phyloP scores from a whole-genome alignment of 1,140 invertebrate genomes.

The Anadara kagoshimensis region DNA sequence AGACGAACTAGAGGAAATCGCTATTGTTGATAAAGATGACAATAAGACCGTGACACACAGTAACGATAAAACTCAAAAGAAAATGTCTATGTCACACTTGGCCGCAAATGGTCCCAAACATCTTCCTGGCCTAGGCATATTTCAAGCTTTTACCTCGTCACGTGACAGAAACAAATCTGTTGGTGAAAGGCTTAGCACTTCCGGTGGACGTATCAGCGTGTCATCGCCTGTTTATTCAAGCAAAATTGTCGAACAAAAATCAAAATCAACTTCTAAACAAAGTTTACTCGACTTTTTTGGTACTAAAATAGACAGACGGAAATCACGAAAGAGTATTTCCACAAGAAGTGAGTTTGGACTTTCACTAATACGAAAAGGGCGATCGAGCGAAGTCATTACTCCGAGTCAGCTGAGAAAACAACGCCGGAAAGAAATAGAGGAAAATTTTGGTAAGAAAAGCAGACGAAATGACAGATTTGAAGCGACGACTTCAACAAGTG shows the following conservation, averaged over 20 bases:
- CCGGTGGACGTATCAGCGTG: constrained; percentile 67
- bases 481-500: constrained; percentile 59
- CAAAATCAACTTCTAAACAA: constrained; percentile 77
- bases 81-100: constrained; percentile 32
- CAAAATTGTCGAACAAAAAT: constrained; percentile 64
- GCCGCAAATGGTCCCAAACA: constrained; percentile 80
- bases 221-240: constrained; percentile 67
- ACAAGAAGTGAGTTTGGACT: constrained; percentile 55
- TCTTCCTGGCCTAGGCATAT: constrained; percentile 74
- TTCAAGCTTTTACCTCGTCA: constrained; percentile 66
- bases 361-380: constrained; percentile 69
- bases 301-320: constrained; percentile 77
- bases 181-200: constrained; percentile 66
- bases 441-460: constrained; percentile 70
- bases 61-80: constrained; percentile 32
- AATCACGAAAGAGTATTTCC: constrained; percentile 68
- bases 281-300: constrained; percentile 81
- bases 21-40: constrained; percentile 79
- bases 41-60: constrained; percentile 84
- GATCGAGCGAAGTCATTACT: constrained; percentile 63
- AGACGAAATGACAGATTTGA: constrained; percentile 60
- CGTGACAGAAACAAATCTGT: constrained; percentile 73
- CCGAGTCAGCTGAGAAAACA: constrained; percentile 65
- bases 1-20: constrained; percentile 84
- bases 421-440: constrained; percentile 69